Conservation (phyloP, 92 coral and sea anemone genomes). For the Umimayanthus chanpuru region DNA sequence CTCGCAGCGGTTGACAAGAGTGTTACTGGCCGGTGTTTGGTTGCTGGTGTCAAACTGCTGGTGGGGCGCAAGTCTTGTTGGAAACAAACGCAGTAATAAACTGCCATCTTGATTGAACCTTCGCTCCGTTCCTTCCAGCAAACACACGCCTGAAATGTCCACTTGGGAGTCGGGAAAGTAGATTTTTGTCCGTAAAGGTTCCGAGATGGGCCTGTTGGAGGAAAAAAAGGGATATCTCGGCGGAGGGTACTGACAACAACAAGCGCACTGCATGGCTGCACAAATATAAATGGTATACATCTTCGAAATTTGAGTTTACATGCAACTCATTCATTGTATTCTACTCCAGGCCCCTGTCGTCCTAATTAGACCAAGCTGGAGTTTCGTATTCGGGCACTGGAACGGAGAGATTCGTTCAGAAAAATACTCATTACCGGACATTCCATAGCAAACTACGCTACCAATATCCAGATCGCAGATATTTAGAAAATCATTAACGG, state of each 20-base stretch:
- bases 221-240: neutral
- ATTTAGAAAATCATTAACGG: no score
- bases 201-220: neutral
- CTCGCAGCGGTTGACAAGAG: neutral
- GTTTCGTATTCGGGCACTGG: neutral
- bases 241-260: conserved; percentile 14
- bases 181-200: conserved; percentile 28
- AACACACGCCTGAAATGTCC: conserved; percentile 17
- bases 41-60: neutral
- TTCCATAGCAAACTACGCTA: no score
- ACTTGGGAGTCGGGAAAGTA: conserved; percentile 33
- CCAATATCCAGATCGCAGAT: no score
- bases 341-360: neutral
- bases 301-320: conserved; percentile 1
- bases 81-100: conserved; percentile 16
- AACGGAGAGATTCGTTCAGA: neutral
- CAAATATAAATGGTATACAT: neutral
- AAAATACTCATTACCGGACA: no score
- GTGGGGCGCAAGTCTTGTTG: neutral
- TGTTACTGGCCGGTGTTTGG: neutral
- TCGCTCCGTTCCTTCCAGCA: neutral
- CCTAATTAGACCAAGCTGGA: neutral
- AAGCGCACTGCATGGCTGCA: conserved; percentile 37
- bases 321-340: neutral
- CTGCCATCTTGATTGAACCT: conserved; percentile 14